phyloP scores from a whole-genome alignment of 2,888 invertebrate species.

The Xestia ashworthii region DNA sequence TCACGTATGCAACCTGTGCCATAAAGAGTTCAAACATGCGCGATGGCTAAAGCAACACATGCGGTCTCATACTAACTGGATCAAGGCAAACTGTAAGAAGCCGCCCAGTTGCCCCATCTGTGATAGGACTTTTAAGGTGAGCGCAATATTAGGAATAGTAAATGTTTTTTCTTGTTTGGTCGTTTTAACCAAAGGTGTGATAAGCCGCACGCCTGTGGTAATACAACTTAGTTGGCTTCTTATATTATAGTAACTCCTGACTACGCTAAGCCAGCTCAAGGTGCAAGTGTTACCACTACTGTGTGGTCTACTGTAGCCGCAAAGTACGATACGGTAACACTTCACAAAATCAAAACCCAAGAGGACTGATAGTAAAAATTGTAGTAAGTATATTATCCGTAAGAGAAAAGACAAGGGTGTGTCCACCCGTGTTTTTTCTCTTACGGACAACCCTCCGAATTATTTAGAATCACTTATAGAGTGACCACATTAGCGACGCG shows the following conservation, averaged over 20 bases:
- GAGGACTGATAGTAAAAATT: background rate
- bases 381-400: background rate
- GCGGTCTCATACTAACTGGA: constrained; percentile 92
- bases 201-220: background rate
- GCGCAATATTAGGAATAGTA: constrained; percentile 13
- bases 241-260: no score
- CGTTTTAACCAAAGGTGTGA: background rate
- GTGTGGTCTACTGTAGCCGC: background rate
- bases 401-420: no score
- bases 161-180: background rate
- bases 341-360: no score
- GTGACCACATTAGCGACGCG: background rate
- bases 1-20: constrained; percentile 92
- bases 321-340: background rate
- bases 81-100: constrained; percentile 92
- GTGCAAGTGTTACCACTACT: background rate
- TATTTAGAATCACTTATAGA: background rate
- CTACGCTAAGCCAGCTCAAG: background rate
- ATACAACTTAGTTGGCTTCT: background rate
- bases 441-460: background rate
- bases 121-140: constrained; percentile 90
- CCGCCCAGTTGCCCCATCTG: constrained; percentile 92
- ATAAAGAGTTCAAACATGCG: constrained; percentile 92
- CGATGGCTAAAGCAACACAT: constrained; percentile 92
- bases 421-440: background rate